Percentiles rank a stretch among this genome's conserved stretches.
phyloP scores from a whole-genome alignment of 2,888 invertebrate genomes.

The Arge pagana region DNA sequence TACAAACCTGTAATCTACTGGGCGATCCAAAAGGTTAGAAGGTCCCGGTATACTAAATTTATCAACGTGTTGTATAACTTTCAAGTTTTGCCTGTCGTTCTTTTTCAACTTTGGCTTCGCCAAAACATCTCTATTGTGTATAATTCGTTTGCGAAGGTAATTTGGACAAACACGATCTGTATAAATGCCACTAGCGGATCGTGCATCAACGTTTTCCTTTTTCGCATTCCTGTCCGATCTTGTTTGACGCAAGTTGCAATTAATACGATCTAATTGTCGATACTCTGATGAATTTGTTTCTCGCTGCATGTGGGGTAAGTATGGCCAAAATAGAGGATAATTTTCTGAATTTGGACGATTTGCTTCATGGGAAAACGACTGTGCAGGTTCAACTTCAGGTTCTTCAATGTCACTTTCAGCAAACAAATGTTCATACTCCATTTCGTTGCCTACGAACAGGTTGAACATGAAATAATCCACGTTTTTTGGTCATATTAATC shows the following conservation, averaged over 20 bases:
- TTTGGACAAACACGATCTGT: conserved; percentile 35
- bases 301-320: conserved; percentile 36
- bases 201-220: conserved; percentile 27
- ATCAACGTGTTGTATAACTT: conserved; percentile 37
- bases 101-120: conserved; percentile 37
- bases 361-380: conserved; percentile 39
- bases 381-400: conserved; percentile 51
- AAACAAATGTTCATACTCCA: conserved; percentile 69
- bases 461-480: conserved; percentile 15
- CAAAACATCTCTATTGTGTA: conserved; percentile 36
- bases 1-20: conserved; percentile 47
- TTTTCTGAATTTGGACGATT: conserved; percentile 34
- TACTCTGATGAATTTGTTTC: conserved; percentile 35
- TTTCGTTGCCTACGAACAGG: conserved; percentile 61
- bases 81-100: conserved; percentile 34
- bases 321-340: conserved; percentile 41
- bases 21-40: conserved; percentile 46
- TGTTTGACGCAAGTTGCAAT: conserved; percentile 42
- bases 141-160: conserved; percentile 37
- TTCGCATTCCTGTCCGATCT: conserved; percentile 36
- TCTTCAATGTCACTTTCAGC: conserved; percentile 70
- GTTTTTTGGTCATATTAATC: conserved; percentile 8
- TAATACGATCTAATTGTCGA: conserved; percentile 36
- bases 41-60: conserved; percentile 48
- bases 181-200: conserved; percentile 12